phyloP scores from a whole-genome alignment of 2,113 vertebrate species.

The Peromyscus leucopus region DNA sequence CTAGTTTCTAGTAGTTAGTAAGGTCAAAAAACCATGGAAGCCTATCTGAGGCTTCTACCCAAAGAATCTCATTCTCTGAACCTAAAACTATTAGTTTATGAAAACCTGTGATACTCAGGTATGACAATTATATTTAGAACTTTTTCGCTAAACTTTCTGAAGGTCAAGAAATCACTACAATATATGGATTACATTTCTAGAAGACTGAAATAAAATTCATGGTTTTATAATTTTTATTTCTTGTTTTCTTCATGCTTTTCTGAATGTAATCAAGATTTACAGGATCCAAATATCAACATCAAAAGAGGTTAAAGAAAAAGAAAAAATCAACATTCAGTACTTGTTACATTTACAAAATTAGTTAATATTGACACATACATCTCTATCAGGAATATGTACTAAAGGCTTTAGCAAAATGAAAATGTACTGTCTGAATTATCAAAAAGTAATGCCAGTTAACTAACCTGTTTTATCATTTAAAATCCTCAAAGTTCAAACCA shows the following conservation, averaged over 20 bases:
- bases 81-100: background rate
- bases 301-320: background rate
- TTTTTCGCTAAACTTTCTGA: constrained; percentile 52
- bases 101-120: background rate
- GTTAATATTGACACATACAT: background rate
- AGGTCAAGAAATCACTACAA: constrained; percentile 28
- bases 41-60: too few species aligned
- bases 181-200: background rate
- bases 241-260: constrained; percentile 36
- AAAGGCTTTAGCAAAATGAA: constrained; percentile 28
- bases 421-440: background rate
- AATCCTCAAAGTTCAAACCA: background rate
- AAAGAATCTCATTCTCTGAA: background rate
- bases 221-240: constrained; percentile 10
- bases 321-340: background rate
- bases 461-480: constrained; percentile 41
- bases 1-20: constrained; percentile 38
- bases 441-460: constrained; percentile 19
- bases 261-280: constrained; percentile 14
- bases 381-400: background rate
- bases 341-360: constrained; percentile 52
- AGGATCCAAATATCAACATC: background rate
- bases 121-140: constrained; percentile 28
- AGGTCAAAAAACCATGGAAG: background rate
- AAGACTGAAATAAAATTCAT: background rate